phyloP scores from a whole-genome alignment of 1,140 invertebrate genomes.

The Halesus radiatus region DNA sequence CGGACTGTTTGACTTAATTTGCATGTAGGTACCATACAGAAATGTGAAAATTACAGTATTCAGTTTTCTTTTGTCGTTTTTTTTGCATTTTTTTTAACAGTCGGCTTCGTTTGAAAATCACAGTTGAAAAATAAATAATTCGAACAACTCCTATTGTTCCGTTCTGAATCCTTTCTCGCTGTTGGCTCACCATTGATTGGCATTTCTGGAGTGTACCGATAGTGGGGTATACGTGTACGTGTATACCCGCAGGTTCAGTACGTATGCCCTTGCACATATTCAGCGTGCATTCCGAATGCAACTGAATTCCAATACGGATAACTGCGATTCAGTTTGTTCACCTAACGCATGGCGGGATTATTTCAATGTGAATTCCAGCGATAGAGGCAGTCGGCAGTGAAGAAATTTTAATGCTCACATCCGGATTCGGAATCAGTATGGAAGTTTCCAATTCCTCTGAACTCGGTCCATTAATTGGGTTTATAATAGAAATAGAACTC shows the following conservation, averaged over 20 bases:
- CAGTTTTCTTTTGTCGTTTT: too few relatives aligned
- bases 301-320: slow-evolving; percentile 16
- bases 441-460: slow-evolving; percentile 7
- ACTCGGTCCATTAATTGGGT: neutral
- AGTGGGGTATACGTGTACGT: neutral
- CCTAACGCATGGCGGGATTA: slow-evolving; percentile 14
- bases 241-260: neutral
- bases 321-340: slow-evolving; percentile 20
- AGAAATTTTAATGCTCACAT: neutral
- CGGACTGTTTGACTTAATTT: too few relatives aligned
- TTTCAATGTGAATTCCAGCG: slow-evolving; percentile 18
- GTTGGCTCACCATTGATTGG: slow-evolving; percentile 2
- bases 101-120: too few relatives aligned
- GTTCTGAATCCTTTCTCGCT: neutral
- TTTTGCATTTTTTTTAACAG: too few relatives aligned
- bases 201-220: neutral
- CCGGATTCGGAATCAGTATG: neutral
- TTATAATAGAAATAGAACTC: neutral
- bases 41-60: too few relatives aligned
- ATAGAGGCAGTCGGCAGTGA: neutral
- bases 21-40: too few relatives aligned
- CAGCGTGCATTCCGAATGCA: slow-evolving; percentile 17
- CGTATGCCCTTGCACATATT: neutral
- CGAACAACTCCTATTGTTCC: neutral
- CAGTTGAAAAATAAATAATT: too few relatives aligned